Base-by-base conservation (phyloP, 2,113 vertebrate genomes). In the Lycaon pictus region DNA sequence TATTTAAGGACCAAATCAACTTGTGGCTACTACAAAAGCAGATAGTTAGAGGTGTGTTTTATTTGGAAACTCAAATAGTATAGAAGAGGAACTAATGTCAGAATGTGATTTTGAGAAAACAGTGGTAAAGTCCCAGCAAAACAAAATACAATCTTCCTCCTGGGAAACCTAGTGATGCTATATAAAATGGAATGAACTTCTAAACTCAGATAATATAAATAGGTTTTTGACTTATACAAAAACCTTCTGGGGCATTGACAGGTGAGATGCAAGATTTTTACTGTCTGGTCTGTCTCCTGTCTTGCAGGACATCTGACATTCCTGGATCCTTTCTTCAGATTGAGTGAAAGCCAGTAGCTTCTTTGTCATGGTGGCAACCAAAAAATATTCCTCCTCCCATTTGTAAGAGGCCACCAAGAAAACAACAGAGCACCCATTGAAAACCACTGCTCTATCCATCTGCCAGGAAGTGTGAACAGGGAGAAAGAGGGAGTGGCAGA, bases 121-220 rank as follows among this genome's bases (percentile, higher is more conserved):
- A 72, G 16, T 55, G 32, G 11, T 67, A 56, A 94, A 71, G 8
- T 62, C 17, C 35, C 87, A 95, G 83, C 27, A 81, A 97, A 95
- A 74, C 60, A 92, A 90, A 96, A 19, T 63, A 9, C 7, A 37
- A 9, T 87, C 77, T 90, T 72, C 25, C 43, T 29, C 16, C 12
- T 89, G 56, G 29, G 77, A 76, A 69, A n/a, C 67, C 13, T 20
- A 63, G 43, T 23, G 11, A 53, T 85, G 55, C 20, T 88, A 27
- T 55, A 51, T 32, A 91, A 94, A 67, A 63, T 86, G 53, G 53
- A 97, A 43, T 83, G 77, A 12, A 11, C 35, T 86, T 96, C 51
- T 88, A 81, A 25, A 20, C 37, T 72, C 32, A 72, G 56, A 79
- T 82, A 85, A 69, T 69, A 74, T 51, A 51, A 93, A 43, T 37